Percentiles rank a stretch among this genome's conserved stretches.
These are phyloP conservation scores for Excalfactoria chinensis DNA, from an alignment of 2,113 vertebrate genomes.

Conservation along the genomic window DNA sequence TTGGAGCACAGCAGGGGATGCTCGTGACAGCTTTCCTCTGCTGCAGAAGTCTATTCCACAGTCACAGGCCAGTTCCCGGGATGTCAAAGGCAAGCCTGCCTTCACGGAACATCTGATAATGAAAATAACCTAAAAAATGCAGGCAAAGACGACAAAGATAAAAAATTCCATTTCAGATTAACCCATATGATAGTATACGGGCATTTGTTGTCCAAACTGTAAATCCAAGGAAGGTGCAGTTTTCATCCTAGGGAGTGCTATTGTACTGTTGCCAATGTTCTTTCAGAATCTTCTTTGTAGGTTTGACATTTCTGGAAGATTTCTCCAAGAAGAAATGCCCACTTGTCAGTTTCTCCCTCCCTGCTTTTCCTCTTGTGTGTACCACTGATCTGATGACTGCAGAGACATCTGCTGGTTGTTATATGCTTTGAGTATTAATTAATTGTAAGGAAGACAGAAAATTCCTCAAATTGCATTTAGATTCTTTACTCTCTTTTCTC, in stretches of 20 bases:
- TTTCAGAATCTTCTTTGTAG: neutral
- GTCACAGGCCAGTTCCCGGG: neutral
- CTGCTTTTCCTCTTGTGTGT: neutral
- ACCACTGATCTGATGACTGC: neutral
- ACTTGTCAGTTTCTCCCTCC: neutral
- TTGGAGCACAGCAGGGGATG: neutral
- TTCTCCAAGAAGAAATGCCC: neutral
- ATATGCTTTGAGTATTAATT: neutral
- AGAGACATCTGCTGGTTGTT: slow-evolving; percentile 58
- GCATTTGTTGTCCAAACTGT: rapidly evolving
- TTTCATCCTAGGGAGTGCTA: neutral
- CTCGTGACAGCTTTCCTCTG: neutral
- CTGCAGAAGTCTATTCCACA: neutral
- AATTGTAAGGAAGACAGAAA: neutral
- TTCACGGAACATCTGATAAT: neutral
- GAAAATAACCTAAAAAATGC: neutral
- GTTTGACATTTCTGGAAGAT: neutral
- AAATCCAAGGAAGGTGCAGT: neutral
- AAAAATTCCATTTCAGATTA: neutral
- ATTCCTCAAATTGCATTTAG: neutral
- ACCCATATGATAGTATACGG: neutral
- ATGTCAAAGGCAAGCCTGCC: neutral
- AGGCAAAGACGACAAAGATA: neutral
- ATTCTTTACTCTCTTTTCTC: neutral
- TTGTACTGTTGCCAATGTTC: neutral